Base-by-base conservation (phyloP, 2,797 vertebrate species). In the Thaleichthys pacificus region DNA sequence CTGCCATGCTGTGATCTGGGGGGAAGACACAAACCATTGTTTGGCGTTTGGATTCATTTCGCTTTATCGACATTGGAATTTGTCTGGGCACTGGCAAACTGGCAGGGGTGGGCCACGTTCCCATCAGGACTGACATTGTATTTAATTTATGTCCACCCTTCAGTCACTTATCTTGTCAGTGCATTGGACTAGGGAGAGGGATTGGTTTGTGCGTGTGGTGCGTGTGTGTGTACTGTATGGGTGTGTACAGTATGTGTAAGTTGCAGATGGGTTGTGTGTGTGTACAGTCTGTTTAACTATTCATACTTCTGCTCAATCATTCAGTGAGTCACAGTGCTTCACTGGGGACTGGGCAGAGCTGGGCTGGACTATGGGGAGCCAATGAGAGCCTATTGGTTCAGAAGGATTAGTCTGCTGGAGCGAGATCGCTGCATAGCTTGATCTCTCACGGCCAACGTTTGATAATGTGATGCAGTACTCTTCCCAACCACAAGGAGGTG, bases 1-100 rank as follows among this genome's bases (percentile, higher is more conserved):
- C 97, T 74, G 95, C 93, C 95, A 97, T 93, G 91, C 95, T 97
- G 87, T 96, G 95, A 87, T 96, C 97, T 99, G 79, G 78, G 15
- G 79, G 38, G 67, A 76, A 75, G 24, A 12, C 19, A 73, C 58
- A 5, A 11, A 32, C 28, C 6, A 68, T 0, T 8, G 32, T 6
- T 8, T 35, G 32, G 32, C 32, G 5, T 35, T 5, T 8, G 32
- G 32, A 35, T 8, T 35, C 11, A 38, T 60, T 65, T 12, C 56
- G 57, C 19, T n/a, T 38, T 22, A 56, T 24, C 8, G 24, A 63
- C 11, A 30, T 9, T 32, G 24, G n/a, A 21, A 11, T 38, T 5
- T 4, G 62, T 11, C 19, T 63, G 17, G 8, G 24, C 60, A 28
- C 24, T 1, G 32, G 49, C 8, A n/a, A 2, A 51, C n/a, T 35